Percentiles rank a stretch among this genome's conserved stretches.
Conservation (phyloP, 1,140 invertebrate genomes). For the Bombyx mori region DNA sequence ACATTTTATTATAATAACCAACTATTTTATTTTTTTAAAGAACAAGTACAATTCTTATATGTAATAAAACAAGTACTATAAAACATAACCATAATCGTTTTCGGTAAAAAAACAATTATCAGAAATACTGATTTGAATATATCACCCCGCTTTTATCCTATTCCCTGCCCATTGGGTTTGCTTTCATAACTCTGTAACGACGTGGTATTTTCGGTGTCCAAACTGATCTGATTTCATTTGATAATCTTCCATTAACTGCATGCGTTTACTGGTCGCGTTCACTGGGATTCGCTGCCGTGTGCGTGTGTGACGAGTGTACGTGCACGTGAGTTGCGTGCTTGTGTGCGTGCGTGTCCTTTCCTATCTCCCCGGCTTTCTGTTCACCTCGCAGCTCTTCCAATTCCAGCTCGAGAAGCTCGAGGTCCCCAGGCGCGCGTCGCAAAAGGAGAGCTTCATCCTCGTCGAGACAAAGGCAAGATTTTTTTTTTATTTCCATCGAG, state of each 20-base stretch:
- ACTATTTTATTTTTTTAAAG: too few species aligned
- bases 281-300: slow-evolving; percentile 35
- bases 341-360: slow-evolving; percentile 20
- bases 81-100: too few species aligned
- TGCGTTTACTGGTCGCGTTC: slow-evolving; percentile 32
- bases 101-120: too few species aligned
- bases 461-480: slow-evolving; percentile 54
- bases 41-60: too few species aligned
- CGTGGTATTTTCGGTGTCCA: slow-evolving; percentile 49
- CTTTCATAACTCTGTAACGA: slow-evolving; percentile 52
- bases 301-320: slow-evolving; percentile 14
- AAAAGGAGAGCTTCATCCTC: slow-evolving; percentile 55
- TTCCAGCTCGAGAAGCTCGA: slow-evolving; percentile 71
- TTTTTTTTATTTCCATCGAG: too few species aligned
- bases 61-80: too few species aligned
- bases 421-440: slow-evolving; percentile 49
- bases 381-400: slow-evolving; percentile 65
- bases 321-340: slow-evolving; percentile 13
- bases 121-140: too few species aligned
- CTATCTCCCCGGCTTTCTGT: slow-evolving; percentile 35
- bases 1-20: too few species aligned
- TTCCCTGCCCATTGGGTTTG: slow-evolving; percentile 42
- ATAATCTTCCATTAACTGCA: slow-evolving; percentile 39
- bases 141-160: slow-evolving; percentile 35
- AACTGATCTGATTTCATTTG: slow-evolving; percentile 31